Evolutionary conservation across 2,113 vertebrate genomes (phyloP).

Genomic region (Chauna torquata): DNA sequence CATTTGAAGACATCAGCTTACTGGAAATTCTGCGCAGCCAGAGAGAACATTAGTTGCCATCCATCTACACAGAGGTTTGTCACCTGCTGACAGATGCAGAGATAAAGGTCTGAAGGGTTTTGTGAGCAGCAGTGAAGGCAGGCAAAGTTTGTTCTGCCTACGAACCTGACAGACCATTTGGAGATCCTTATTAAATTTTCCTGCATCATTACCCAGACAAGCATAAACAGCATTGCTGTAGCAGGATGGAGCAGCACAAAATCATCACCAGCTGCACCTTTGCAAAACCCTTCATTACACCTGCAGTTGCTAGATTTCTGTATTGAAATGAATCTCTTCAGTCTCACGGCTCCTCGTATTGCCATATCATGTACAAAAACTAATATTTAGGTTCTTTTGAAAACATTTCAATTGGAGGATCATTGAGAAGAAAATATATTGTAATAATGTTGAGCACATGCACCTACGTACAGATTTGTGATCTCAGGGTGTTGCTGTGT

Average conservation of each 20-base stretch:
- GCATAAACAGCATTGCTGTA: not conserved
- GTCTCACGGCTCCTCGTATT: not conserved
- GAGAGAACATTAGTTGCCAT: not conserved
- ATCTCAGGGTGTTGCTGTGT: not conserved
- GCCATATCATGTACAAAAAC: not conserved
- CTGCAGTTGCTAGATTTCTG: not conserved
- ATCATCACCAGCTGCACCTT: not conserved
- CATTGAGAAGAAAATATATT: not conserved
- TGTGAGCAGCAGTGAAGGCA: not conserved
- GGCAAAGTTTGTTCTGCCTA: not conserved
- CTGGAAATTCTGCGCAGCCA: not conserved
- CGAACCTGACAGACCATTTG: not conserved
- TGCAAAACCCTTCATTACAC: not conserved
- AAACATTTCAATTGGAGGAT: not conserved
- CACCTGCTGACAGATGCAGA: not conserved
- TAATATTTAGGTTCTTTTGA: not conserved
- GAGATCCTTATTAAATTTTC: not conserved
- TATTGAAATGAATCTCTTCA: not conserved
- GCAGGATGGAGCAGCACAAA: not conserved
- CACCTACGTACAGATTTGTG: not conserved
- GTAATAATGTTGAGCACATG: not conserved
- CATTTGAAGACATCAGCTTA: not conserved
- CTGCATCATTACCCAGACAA: not conserved
- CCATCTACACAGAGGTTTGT: not conserved
- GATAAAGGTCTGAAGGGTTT: not conserved